Evolutionary conservation across 2,888 invertebrate species (phyloP), one percentile per base, ranked within the genome.

Genomic region (Phlogophora meticulosa): DNA sequence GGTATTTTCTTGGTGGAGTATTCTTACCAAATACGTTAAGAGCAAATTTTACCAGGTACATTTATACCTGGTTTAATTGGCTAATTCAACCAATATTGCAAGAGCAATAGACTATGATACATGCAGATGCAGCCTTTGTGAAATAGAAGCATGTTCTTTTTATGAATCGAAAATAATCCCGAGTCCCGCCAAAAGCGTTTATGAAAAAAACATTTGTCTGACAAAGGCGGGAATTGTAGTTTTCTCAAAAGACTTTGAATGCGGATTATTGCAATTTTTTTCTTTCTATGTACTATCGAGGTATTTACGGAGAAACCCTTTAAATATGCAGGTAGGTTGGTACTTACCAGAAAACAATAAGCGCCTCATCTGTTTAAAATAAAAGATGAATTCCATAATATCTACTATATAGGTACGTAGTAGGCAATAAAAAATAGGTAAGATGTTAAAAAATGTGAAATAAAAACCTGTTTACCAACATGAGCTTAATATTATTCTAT

Each of bases 401-500:
- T 1, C 38, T 34, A 17, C 10, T 11, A 7, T n/a, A 4, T 15
- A 38, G 1, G 17, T 40, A 0, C 4, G 42, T 11, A 20, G 1
- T n/a, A 38, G 13, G 7, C 13, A 36, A 2, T 11, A 22, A 38
- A 7, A 11, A 15, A 7, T 20, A 43, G n/a, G n/a, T n/a, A n/a
- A 53, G 15, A 2, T 38, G 20, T 43, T 17, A 15, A 46, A 36
- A 11, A 9, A 20, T 55, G 0, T 17, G 2, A 17, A 34, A 34
- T 17, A 59, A 52, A 51, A 32, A 48, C 75, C 36, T 20, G 46
- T 68, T 57, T 60, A 40, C 13, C 10, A 43, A 75, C 13, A 10
- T 22, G 43, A 9, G 7, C 24, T 4, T 57, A 38, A n/a, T 48
- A 73, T n/a, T n/a, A n/a, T 59, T 60, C 51, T 40, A 60, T 67